Conservation (phyloP, 2,888 invertebrate genomes). For the Drosophila rellima region DNA sequence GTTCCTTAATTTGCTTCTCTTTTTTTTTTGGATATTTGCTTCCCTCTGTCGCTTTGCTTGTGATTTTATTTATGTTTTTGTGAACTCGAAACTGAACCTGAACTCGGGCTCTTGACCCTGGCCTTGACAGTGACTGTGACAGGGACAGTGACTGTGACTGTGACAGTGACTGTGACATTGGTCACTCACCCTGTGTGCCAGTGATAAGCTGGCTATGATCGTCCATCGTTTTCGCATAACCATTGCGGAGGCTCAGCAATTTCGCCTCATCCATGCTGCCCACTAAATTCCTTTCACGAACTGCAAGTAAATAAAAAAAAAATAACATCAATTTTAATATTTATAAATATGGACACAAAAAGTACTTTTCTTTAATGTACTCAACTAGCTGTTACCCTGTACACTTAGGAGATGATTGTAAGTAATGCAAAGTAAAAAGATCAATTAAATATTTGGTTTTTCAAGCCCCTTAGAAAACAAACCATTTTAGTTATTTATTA, state of each 20-base stretch:
- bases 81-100: constrained; percentile 33
- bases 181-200: constrained; percentile 67
- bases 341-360: not conserved
- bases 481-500: too few species aligned
- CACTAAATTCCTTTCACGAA: constrained; percentile 14
- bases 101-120: constrained; percentile 36
- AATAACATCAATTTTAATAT: not conserved
- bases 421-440: not conserved
- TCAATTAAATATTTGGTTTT: too few species aligned
- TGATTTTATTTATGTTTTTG: constrained; percentile 7
- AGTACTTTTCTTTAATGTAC: not conserved
- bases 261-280: constrained; percentile 66
- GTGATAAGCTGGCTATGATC: constrained; percentile 73
- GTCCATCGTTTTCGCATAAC: constrained; percentile 66
- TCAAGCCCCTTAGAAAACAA: too few species aligned
- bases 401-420: not conserved
- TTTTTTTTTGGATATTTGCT: constrained; percentile 4
- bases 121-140: constrained; percentile 9
- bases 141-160: not conserved
- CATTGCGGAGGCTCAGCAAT: constrained; percentile 72
- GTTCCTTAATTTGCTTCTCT: constrained; percentile 20
- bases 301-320: constrained; percentile 17
- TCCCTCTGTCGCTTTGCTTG: constrained; percentile 4
- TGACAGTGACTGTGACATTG: constrained; percentile 2
- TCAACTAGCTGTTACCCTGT: not conserved